phyloP scores from a whole-genome alignment of 2,113 vertebrate species.

The Silurus asotus region DNA sequence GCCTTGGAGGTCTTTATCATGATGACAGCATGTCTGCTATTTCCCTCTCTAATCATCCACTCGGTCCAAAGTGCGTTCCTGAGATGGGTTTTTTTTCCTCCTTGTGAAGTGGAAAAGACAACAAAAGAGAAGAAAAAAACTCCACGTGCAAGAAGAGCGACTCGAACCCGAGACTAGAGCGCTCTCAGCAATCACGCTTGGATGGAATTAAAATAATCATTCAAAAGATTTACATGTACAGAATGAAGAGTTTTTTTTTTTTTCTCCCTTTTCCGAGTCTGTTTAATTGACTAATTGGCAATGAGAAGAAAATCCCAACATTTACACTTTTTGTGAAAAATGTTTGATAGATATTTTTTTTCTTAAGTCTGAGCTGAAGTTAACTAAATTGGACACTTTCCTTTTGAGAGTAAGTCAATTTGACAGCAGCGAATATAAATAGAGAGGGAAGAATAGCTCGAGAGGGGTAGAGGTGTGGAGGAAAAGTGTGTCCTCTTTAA shows the following conservation, averaged over 20 bases:
- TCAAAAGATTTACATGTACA: slow-evolving; percentile 38
- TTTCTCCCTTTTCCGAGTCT: not conserved
- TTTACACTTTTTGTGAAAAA: not conserved
- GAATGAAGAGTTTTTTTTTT: not conserved
- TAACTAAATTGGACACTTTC: slow-evolving; percentile 12
- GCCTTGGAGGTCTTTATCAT: slow-evolving; percentile 61
- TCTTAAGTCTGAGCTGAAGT: slow-evolving; percentile 19
- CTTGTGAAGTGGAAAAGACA: slow-evolving; percentile 46
- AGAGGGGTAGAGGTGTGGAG: slow-evolving; percentile 8
- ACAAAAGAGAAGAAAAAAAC: slow-evolving; percentile 32
- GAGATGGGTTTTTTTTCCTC: slow-evolving; percentile 32
- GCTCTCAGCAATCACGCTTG: slow-evolving; percentile 13
- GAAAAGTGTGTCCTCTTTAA: slow-evolving; percentile 23
- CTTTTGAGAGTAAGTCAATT: slow-evolving; percentile 15
- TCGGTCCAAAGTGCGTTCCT: slow-evolving; percentile 45
- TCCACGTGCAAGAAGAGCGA: slow-evolving; percentile 15
- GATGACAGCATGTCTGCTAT: slow-evolving; percentile 59
- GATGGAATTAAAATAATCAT: not conserved
- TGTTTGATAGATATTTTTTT: not conserved
- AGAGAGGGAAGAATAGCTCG: not conserved
- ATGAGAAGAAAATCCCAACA: not conserved
- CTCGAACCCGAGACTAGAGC: slow-evolving; percentile 21
- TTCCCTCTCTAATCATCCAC: slow-evolving; percentile 38
- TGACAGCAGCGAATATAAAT: slow-evolving; percentile 34
- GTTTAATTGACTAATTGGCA: not conserved